Evolutionary conservation across 2,888 invertebrate genomes (phyloP).

Genomic region (Cephus rjabovi): DNA sequence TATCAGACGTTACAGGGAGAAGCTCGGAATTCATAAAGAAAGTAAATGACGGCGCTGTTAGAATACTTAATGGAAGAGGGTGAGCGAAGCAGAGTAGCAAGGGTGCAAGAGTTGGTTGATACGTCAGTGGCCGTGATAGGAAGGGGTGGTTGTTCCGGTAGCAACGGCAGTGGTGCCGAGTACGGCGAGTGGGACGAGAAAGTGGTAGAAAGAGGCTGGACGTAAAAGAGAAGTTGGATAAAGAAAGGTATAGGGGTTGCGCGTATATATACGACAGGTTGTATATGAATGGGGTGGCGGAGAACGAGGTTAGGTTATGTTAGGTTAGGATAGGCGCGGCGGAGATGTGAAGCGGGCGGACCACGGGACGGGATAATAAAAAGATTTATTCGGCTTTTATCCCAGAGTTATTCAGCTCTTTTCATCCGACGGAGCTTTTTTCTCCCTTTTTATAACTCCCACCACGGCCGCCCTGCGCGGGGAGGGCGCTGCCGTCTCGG

Average conservation of each 20-base stretch:
- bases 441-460: constrained; percentile 29
- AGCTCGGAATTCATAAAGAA: neutral
- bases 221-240: neutral
- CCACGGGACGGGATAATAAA: constrained; percentile 61
- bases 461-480: constrained; percentile 14
- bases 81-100: too few species aligned
- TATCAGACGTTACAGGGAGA: neutral
- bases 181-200: constrained; percentile 25
- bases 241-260: constrained; percentile 18
- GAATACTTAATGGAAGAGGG: neutral
- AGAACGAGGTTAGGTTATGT: neutral
- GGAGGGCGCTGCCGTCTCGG: constrained; percentile 29
- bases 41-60: neutral
- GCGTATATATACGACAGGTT: neutral
- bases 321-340: constrained; percentile 29
- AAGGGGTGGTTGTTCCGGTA: neutral
- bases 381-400: constrained; percentile 67
- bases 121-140: neutral
- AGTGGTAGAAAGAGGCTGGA: constrained; percentile 26
- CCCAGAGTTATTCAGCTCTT: constrained; percentile 65
- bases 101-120: neutral
- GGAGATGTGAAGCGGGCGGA: constrained; percentile 34
- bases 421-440: constrained; percentile 56
- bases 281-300: neutral
- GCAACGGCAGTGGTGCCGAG: constrained; percentile 1